These are phyloP conservation scores for Melinaea menophilus DNA, from an alignment of 2,888 invertebrate genomes.

Conservation along the genomic window DNA sequence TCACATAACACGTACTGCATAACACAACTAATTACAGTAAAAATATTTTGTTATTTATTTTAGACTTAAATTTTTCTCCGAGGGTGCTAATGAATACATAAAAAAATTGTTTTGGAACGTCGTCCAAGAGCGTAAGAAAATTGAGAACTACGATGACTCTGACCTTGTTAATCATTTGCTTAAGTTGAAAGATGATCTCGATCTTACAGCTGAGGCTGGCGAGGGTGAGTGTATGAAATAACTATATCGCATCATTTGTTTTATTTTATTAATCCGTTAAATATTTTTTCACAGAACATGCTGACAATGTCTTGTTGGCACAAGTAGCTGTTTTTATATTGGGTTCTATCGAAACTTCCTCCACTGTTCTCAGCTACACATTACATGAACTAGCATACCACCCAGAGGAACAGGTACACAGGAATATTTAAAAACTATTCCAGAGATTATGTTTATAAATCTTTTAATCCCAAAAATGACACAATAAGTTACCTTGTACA, in stretches of 20 bases:
- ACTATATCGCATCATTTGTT: neutral
- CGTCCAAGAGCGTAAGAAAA: slow-evolving; percentile 46
- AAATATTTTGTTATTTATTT: slow-evolving; percentile 21
- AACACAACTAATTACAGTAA: neutral
- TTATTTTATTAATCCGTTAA: neutral
- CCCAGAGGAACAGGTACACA: slow-evolving; percentile 52
- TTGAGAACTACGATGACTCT: slow-evolving; percentile 39
- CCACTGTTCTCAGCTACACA: slow-evolving; percentile 47
- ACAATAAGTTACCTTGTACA: no score
- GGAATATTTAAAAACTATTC: neutral
- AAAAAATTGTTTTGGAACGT: slow-evolving; percentile 53
- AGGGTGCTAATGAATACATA: slow-evolving; percentile 50
- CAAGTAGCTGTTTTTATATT: slow-evolving; percentile 62
- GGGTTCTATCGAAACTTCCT: slow-evolving; percentile 62
- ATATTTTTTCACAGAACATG: slow-evolving; percentile 43
- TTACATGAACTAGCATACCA: slow-evolving; percentile 58
- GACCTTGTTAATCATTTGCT: slow-evolving; percentile 60
- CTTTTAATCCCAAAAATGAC: neutral
- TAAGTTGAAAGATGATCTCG: slow-evolving; percentile 53
- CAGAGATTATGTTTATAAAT: neutral
- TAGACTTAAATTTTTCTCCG: slow-evolving; percentile 58
- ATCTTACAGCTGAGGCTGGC: slow-evolving; percentile 47
- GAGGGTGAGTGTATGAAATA: slow-evolving; percentile 39
- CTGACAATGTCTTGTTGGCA: slow-evolving; percentile 60
- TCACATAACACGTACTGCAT: no score